A percentile compares a stretch with the other conserved stretches of the same genome.
phyloP scores from a whole-genome alignment of 2,888 invertebrate species.

The Heteromurus nitidus region DNA sequence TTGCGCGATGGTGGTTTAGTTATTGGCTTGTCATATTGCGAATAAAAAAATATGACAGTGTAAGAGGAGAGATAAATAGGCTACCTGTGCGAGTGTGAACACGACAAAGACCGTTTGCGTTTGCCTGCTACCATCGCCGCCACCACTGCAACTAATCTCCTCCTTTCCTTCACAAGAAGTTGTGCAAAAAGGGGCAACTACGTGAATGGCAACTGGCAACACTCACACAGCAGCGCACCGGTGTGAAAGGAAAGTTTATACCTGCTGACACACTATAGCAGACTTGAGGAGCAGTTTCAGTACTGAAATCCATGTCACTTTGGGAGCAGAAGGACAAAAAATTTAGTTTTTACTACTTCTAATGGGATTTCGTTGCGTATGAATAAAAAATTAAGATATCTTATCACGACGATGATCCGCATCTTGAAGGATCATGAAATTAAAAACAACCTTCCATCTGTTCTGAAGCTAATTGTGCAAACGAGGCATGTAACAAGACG shows the following conservation, averaged over 20 bases:
- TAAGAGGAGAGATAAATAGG: slow-evolving; percentile 39
- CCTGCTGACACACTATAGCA: slow-evolving; percentile 33
- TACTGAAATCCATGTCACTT: slow-evolving; percentile 11
- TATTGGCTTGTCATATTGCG: slow-evolving; percentile 41
- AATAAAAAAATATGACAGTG: slow-evolving; percentile 34
- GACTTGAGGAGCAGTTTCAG: too few species aligned
- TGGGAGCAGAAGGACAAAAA: slow-evolving; percentile 1
- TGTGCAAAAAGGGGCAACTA: neutral
- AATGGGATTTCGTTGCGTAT: neutral
- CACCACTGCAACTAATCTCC: neutral
- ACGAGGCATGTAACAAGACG: neutral
- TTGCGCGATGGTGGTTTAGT: slow-evolving; percentile 17
- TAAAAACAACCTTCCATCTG: slow-evolving; percentile 44
- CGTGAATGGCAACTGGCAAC: neutral
- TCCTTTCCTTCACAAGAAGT: neutral
- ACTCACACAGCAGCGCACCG: neutral
- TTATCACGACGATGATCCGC: neutral
- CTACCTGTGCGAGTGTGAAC: slow-evolving; percentile 15
- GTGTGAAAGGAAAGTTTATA: slow-evolving; percentile 46
- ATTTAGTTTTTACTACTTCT: neutral
- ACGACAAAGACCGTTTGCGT: slow-evolving; percentile 13
- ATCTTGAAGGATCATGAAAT: slow-evolving; percentile 11
- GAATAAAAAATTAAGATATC: slow-evolving; percentile 14
- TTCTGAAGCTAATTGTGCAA: slow-evolving; percentile 41
- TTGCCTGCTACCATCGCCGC: neutral